Evolutionary conservation across 2,888 invertebrate genomes (phyloP), one percentile per base, ranked within the genome.

Genomic region (Philereme vetulata): DNA sequence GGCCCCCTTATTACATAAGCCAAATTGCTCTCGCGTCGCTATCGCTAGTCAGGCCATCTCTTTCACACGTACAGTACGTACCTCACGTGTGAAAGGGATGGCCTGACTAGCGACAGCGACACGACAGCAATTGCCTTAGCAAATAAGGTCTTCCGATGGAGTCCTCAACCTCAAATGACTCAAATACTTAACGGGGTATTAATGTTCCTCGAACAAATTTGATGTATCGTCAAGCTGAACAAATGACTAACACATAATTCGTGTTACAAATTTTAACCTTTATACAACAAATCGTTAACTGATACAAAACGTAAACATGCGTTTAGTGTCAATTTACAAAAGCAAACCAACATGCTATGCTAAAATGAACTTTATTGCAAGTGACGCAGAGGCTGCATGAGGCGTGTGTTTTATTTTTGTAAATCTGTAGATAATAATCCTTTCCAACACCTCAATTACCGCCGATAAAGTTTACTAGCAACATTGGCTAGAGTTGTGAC

Each of bases 341-440:
- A 9, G 21, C 6, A 36, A 47, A 11, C 47, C 8, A 44, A 8
- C 10, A 45, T 52, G 33, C 8, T 32, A 43, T 36, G 10, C 51
- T 4, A 51, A 55, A 47, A 11, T 48, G 44, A 35, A 33, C 62
- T 45, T 38, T 62, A 56, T 44, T 40, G 5, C 3, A 0, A 8
- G 11, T 2, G 5, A 32, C 0, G 51, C 53, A 58, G 11, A 50
- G 54, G 7, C 36, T 48, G 36, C 36, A 4, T 9, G 10, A 34
- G 21, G 9, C 36, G 53, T 44, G 48, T 48, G 42, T 45, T 11
- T 4, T 40, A 40, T 51, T 60, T 54, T 60, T 57, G 64, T 64
- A 58, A 64, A 55, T 60, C 60, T 57, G 60, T 51, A 56, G 64
- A 61, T 64, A 63, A 59, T 60, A 57, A 64, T 60, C 64, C 57